Evolutionary conservation across 1,140 invertebrate species (phyloP), one percentile per base, ranked within the genome.

Genomic region (Diprion similis): DNA sequence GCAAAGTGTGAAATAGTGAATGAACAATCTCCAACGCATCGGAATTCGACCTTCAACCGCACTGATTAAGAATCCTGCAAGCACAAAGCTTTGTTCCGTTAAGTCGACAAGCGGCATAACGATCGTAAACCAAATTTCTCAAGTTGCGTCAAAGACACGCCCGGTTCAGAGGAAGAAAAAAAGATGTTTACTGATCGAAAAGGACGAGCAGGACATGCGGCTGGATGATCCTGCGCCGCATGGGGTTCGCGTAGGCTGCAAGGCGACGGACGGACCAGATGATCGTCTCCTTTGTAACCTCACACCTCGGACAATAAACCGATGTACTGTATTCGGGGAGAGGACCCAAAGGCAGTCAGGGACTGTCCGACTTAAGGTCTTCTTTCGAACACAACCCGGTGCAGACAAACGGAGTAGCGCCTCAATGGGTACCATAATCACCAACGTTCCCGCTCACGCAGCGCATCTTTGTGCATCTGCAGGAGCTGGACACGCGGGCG

Each of bases 241-340:
- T 75, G 74, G 72, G 67, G 73, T 64, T 66, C 13, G 70, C 47
- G 68, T 66, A 78, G 74, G 74, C 69, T 70, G 70, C 66, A 66
- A 15, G 68, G 70, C 74, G 75, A 68, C 81, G 76, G 82, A 86
- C 84, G 86, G 78, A 79, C 78, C 72, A 65, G 81, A 83, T 82
- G 79, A 79, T 78, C 78, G 79, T 74, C 80, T 73, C 78, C 74
- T 85, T 87, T 87, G 86, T 85, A 85, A 83, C 73, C 80, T 87
- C 84, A 84, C 85, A 87, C 86, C 85, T 86, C 51, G 70, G 71
- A 85, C 81, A 84, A 85, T 37, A 37, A 85, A 84, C 74, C 76
- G 71, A 80, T 75, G 24, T 37, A 37, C 24, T 37, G 24, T 37
- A 37, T 37, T 37, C 24, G 24, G 24, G 24, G 24, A 37, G 24